phyloP scores from a whole-genome alignment of 2,797 vertebrate genomes.

The Anguilla megastoma region DNA sequence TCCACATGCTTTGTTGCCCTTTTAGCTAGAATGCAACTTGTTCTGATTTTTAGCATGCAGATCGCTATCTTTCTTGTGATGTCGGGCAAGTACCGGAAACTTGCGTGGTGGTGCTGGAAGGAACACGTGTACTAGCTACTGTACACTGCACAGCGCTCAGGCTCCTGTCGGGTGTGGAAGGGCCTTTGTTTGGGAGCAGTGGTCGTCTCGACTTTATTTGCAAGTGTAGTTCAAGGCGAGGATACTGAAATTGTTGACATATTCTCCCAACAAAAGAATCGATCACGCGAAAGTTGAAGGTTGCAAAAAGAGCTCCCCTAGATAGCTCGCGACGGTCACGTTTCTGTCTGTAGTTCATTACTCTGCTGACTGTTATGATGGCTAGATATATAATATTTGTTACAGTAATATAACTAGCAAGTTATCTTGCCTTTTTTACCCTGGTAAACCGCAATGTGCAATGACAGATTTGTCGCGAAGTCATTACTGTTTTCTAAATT shows the following conservation, averaged over 20 bases:
- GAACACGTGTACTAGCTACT: conserved; percentile 70
- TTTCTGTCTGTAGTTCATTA: no score
- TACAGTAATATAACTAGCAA: background rate
- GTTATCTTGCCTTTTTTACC: background rate
- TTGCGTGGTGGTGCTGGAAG: conserved; percentile 44
- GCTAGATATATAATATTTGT: no score
- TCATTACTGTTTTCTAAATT: background rate
- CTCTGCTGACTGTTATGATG: no score
- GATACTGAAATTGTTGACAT: conserved; percentile 24
- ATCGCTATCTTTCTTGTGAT: conserved; percentile 39
- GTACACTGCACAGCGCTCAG: conserved; percentile 54
- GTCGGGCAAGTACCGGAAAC: conserved; percentile 67
- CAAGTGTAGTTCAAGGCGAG: conserved; percentile 24
- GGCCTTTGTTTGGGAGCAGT: conserved; percentile 35
- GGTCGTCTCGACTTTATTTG: background rate
- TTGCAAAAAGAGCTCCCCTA: background rate
- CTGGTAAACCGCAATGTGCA: conserved; percentile 4
- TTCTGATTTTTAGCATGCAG: conserved; percentile 46
- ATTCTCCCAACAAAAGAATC: background rate
- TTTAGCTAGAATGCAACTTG: conserved; percentile 2
- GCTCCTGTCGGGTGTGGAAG: conserved; percentile 31
- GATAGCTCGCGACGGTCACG: background rate
- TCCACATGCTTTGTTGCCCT: background rate
- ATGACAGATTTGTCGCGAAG: conserved; percentile 63
- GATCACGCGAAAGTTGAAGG: conserved; percentile 11